Percentiles rank a stretch among this genome's conserved stretches.
Evolutionary conservation across 2,113 vertebrate genomes (phyloP).

Genomic region (Campylomormyrus tamandua): DNA sequence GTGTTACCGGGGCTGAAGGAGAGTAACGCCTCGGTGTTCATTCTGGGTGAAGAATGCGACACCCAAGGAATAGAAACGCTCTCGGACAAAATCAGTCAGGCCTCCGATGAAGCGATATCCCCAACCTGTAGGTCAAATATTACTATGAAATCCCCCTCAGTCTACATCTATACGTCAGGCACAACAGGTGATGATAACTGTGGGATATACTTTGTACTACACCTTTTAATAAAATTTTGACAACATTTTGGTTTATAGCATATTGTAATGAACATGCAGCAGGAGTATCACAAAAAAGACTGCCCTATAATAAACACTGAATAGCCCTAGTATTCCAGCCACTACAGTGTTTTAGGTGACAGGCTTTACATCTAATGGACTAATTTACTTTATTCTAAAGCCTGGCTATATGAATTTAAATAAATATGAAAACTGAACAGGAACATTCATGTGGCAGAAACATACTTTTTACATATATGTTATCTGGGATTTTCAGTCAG

Average conservation of each 20-base stretch:
- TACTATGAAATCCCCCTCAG: constrained; percentile 48
- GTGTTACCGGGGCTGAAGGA: too few species aligned
- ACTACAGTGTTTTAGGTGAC: too few species aligned
- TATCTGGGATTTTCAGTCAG: neutral
- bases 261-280: too few species aligned
- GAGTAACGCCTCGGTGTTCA: too few species aligned
- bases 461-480: neutral
- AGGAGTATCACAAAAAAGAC: too few species aligned
- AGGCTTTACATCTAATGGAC: neutral
- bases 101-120: constrained; percentile 58
- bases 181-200: constrained; percentile 69
- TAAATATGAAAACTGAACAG: neutral
- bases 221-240: too few species aligned
- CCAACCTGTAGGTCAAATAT: constrained; percentile 57
- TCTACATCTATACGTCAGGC: constrained; percentile 80
- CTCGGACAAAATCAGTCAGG: constrained; percentile 60
- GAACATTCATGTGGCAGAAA: neutral
- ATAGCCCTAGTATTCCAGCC: too few species aligned
- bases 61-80: constrained; percentile 50
- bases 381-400: neutral
- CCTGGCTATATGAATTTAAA: neutral
- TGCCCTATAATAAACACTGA: too few species aligned
- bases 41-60: too few species aligned
- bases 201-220: too few species aligned
- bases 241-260: too few species aligned